Evolutionary conservation across 2,113 vertebrate species (phyloP).

Genomic region (Gambusia affinis): DNA sequence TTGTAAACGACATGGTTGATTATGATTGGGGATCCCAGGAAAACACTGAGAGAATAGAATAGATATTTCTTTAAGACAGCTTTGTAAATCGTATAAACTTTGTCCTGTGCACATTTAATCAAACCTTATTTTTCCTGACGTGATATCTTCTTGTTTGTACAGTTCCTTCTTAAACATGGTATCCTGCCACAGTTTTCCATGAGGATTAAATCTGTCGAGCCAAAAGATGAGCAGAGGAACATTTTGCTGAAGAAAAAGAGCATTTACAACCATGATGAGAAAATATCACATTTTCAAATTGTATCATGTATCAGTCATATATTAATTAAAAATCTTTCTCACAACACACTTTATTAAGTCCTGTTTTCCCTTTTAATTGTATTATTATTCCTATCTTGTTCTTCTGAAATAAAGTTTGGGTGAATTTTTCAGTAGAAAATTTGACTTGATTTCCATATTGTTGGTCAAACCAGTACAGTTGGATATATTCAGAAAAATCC

Average conservation of each 20-base stretch:
- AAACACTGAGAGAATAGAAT: too few species aligned
- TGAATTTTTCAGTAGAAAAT: background rate
- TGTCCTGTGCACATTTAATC: too few species aligned
- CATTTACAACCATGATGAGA: background rate
- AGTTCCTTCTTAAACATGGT: background rate
- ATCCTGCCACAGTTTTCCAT: background rate
- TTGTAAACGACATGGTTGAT: too few species aligned
- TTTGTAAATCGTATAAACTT: too few species aligned
- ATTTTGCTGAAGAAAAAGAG: background rate
- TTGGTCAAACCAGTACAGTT: background rate
- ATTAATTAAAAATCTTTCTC: too few species aligned
- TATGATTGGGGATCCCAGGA: too few species aligned
- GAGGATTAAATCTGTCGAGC: background rate
- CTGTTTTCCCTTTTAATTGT: too few species aligned
- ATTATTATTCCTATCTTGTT: background rate
- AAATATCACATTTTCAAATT: too few species aligned
- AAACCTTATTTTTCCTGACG: background rate
- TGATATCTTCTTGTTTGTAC: background rate
- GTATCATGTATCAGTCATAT: too few species aligned
- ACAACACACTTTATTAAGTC: too few species aligned
- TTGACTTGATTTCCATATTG: background rate
- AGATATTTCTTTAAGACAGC: too few species aligned
- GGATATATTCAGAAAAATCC: slow-evolving; percentile 1
- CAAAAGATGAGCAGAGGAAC: background rate
- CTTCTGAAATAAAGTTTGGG: slow-evolving; percentile 11